Conservation (phyloP, 2,797 vertebrate genomes). For the Sebastiscus albofasciatus region DNA sequence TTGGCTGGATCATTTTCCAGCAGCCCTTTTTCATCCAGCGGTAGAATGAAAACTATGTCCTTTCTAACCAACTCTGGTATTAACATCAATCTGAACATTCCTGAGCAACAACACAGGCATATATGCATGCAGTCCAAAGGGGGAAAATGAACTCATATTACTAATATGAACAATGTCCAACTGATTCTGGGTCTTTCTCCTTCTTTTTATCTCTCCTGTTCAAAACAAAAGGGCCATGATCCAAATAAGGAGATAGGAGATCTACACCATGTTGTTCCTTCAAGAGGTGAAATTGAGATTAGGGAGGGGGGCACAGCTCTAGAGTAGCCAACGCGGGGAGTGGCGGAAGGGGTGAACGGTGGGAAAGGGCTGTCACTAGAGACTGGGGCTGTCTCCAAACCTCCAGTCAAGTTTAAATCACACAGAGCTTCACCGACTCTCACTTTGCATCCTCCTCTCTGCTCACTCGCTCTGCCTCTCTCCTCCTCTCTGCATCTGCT, state of each 20-base stretch:
- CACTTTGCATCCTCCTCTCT: constrained; percentile 77
- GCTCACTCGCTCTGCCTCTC: constrained; percentile 32
- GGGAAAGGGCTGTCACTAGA: constrained; percentile 79
- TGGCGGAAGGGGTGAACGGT: constrained; percentile 64
- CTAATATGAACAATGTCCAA: constrained; percentile 45
- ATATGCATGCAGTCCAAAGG: constrained; percentile 41
- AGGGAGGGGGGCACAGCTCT: constrained; percentile 50
- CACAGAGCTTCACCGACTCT: constrained; percentile 68
- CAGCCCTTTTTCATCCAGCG: constrained; percentile 56
- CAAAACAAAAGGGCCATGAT: constrained; percentile 56
- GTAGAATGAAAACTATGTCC: constrained; percentile 73
- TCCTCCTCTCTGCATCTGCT: constrained; percentile 51
- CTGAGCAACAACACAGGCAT: constrained; percentile 59
- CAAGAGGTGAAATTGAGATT: constrained; percentile 76
- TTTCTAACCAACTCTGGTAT: constrained; percentile 78
- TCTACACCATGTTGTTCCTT: constrained; percentile 78
- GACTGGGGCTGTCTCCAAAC: constrained; percentile 82
- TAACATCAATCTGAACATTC: constrained; percentile 78
- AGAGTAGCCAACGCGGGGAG: constrained; percentile 61
- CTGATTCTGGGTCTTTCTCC: constrained; percentile 41
- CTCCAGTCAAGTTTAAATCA: constrained; percentile 86
- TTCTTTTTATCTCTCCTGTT: constrained; percentile 50
- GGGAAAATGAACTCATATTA: constrained; percentile 69
- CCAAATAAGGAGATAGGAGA: constrained; percentile 90
- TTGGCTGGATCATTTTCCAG: constrained; percentile 77